These are phyloP conservation scores for Petrophora chlorosata DNA, from an alignment of 2,888 invertebrate genomes.

Conservation along the genomic window DNA sequence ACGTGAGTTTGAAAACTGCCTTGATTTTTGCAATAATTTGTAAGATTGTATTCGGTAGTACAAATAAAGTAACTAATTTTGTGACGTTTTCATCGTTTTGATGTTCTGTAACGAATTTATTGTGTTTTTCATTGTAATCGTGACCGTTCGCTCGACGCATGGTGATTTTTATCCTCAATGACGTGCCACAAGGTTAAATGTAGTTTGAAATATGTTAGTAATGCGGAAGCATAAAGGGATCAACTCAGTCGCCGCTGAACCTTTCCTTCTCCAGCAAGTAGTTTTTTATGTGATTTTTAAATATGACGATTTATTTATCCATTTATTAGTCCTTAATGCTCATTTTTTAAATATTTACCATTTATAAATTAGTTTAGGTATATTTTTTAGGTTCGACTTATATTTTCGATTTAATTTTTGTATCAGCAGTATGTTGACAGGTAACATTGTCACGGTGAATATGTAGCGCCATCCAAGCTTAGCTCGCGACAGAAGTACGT, in stretches of 20 bases:
- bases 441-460: slow-evolving; percentile 58
- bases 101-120: slow-evolving; percentile 73
- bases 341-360: slow-evolving; percentile 80
- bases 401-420: slow-evolving; percentile 50
- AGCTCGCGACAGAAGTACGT: slow-evolving; percentile 49
- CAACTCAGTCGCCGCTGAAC: slow-evolving; percentile 57
- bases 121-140: slow-evolving; percentile 49
- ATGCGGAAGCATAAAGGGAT: slow-evolving; percentile 60
- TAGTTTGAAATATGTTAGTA: slow-evolving; percentile 69
- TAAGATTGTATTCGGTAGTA: slow-evolving; percentile 65
- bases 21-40: slow-evolving; percentile 56
- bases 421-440: slow-evolving; percentile 51
- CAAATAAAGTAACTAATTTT: slow-evolving; percentile 56
- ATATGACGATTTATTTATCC: slow-evolving; percentile 77
- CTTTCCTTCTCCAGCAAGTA: slow-evolving; percentile 41
- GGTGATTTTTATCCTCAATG: slow-evolving; percentile 62
- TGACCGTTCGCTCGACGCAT: slow-evolving; percentile 60
- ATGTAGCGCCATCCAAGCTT: slow-evolving; percentile 54
- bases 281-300: slow-evolving; percentile 71
- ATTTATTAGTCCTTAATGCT: slow-evolving; percentile 77
- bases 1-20: slow-evolving; percentile 50
- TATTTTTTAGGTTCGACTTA: slow-evolving; percentile 71
- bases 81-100: slow-evolving; percentile 58
- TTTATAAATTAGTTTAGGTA: slow-evolving; percentile 71
- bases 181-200: slow-evolving; percentile 80